phyloP scores from a whole-genome alignment of 2,888 invertebrate species.

The Cetonia aurata region DNA sequence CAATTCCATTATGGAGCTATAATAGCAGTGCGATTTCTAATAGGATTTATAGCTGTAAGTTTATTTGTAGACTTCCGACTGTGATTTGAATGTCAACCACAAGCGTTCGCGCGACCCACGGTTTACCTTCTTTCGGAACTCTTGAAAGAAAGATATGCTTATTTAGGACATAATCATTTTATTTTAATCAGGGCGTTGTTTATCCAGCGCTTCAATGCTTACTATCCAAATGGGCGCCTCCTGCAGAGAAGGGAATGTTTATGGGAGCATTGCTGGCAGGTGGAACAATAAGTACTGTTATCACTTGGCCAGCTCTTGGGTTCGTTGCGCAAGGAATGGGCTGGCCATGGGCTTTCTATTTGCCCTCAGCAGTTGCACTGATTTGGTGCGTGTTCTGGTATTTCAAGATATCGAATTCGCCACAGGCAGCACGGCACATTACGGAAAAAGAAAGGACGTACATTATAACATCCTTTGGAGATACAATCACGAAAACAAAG shows the following conservation, averaged over 20 bases:
- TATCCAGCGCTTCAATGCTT: conserved; percentile 63
- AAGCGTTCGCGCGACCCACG: no score
- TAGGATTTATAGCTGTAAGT: conserved; percentile 76
- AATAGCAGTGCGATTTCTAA: conserved; percentile 71
- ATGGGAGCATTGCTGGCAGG: conserved; percentile 66
- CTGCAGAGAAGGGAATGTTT: conserved; percentile 68
- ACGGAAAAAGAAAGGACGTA: conserved; percentile 66
- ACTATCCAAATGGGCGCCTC: conserved; percentile 67
- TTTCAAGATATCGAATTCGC: conserved; percentile 68
- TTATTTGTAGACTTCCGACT: not conserved
- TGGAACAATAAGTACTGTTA: conserved; percentile 68
- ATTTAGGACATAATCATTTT: not conserved
- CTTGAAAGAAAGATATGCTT: not conserved
- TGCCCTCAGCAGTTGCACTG: conserved; percentile 59
- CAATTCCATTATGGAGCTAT: conserved; percentile 70
- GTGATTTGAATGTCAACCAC: no score
- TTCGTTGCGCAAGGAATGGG: conserved; percentile 62
- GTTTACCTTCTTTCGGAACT: no score
- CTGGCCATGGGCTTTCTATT: conserved; percentile 63
- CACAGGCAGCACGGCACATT: conserved; percentile 71
- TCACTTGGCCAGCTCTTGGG: conserved; percentile 67
- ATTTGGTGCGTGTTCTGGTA: conserved; percentile 67
- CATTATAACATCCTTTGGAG: conserved; percentile 72
- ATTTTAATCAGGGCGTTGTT: conserved; percentile 60
- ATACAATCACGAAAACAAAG: conserved; percentile 67